Evolutionary conservation across 2,113 vertebrate genomes (phyloP).

Genomic region (Myotis brandtii): DNA sequence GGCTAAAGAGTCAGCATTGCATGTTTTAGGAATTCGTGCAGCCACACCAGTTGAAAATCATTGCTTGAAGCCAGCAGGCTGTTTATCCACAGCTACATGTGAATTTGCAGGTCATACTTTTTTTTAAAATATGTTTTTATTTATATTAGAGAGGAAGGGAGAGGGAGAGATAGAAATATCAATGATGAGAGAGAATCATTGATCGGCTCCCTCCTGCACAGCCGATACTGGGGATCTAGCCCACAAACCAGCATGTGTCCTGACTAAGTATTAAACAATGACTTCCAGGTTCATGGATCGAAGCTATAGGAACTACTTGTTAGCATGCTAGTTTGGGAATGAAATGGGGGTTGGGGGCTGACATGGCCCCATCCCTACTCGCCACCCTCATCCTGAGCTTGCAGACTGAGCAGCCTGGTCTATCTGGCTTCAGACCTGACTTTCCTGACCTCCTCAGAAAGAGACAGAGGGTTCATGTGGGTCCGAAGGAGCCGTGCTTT

Average conservation of each 20-base stretch:
- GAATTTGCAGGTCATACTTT: background rate
- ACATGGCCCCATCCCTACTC: fast-evolving
- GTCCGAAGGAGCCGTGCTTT: background rate
- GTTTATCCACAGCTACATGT: background rate
- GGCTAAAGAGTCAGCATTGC: too few relatives aligned
- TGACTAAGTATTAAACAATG: fast-evolving
- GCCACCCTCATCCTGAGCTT: background rate
- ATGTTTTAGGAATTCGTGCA: background rate
- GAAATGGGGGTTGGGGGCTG: background rate
- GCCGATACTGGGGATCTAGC: too few relatives aligned
- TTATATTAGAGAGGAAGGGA: too few relatives aligned
- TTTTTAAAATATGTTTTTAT: too few relatives aligned
- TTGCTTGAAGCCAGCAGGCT: background rate
- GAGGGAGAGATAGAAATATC: too few relatives aligned
- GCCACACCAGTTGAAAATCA: background rate
- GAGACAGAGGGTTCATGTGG: background rate
- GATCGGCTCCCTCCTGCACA: too few relatives aligned
- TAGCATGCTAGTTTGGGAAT: background rate
- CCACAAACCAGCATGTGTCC: too few relatives aligned
- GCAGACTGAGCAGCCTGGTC: fast-evolving
- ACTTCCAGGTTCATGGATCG: too few relatives aligned
- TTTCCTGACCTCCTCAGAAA: background rate
- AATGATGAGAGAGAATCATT: too few relatives aligned
- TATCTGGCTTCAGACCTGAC: too few relatives aligned
- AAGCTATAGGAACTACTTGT: too few relatives aligned